Conservation (phyloP, 1,140 invertebrate genomes). For the Drosophila nannoptera region DNA sequence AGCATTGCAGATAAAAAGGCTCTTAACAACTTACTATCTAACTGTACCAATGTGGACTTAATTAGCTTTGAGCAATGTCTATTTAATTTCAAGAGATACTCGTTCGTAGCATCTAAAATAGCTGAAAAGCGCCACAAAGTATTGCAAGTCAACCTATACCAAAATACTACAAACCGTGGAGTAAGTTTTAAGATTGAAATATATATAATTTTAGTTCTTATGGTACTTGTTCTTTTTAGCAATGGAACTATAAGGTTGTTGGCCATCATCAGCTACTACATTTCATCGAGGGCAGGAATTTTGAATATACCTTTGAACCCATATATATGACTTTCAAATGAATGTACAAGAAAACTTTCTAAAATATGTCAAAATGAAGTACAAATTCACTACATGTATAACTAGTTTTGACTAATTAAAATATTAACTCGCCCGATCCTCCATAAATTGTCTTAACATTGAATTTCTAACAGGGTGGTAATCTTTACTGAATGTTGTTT, state of each 20-base stretch:
- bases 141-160: slow-evolving; percentile 25
- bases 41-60: slow-evolving; percentile 18
- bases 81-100: slow-evolving; percentile 39
- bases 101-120: slow-evolving; percentile 31
- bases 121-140: slow-evolving; percentile 7
- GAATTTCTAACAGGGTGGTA: not conserved
- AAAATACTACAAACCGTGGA: slow-evolving; percentile 27
- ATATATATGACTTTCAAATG: slow-evolving; percentile 25
- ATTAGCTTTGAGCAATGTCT: slow-evolving; percentile 43
- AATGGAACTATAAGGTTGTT: slow-evolving; percentile 16
- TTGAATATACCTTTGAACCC: slow-evolving; percentile 32
- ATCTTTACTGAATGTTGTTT: not conserved
- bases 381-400: slow-evolving; percentile 6
- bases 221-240: slow-evolving; percentile 9
- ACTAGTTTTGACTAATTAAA: slow-evolving; percentile 13
- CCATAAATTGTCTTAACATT: slow-evolving; percentile 4
- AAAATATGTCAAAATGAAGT: slow-evolving; percentile 26
- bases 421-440: slow-evolving; percentile 1
- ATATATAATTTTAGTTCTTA: not conserved
- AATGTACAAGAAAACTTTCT: slow-evolving; percentile 18
- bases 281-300: slow-evolving; percentile 17
- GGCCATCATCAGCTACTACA: slow-evolving; percentile 14
- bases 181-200: not conserved
- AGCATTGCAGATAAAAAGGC: not conserved
- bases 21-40: slow-evolving; percentile 15